A percentile compares a stretch with the other conserved stretches of the same genome.
phyloP scores from a whole-genome alignment of 1,140 invertebrate genomes.

The Drosophila albomicans region DNA sequence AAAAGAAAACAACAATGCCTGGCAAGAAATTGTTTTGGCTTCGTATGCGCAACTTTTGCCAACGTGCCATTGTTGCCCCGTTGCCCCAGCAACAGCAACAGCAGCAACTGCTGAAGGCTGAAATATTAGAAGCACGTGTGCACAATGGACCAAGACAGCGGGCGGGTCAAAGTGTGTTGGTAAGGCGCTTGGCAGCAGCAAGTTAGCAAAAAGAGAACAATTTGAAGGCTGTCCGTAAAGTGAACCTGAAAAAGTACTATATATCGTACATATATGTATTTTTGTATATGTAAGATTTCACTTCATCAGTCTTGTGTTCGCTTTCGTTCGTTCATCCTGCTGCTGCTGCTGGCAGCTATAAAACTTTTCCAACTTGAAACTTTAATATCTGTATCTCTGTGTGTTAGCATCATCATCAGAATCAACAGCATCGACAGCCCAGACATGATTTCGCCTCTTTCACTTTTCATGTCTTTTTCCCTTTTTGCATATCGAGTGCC shows the following conservation, averaged over 20 bases:
- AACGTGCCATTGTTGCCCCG: conserved; percentile 61
- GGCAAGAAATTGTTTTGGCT: conserved; percentile 73
- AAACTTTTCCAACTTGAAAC: conserved; percentile 46
- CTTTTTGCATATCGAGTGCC: conserved; percentile 9
- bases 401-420: too few species aligned
- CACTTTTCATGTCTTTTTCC: conserved; percentile 3
- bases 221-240: conserved; percentile 21
- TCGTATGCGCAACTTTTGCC: conserved; percentile 67
- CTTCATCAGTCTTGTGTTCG: conserved; percentile 29
- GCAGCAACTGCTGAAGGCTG: not conserved
- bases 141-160: not conserved
- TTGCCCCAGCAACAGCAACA: conserved; percentile 40
- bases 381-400: conserved; percentile 22
- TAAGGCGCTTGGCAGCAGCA: conserved; percentile 13
- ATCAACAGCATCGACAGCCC: conserved; percentile 20
- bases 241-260: conserved; percentile 20
- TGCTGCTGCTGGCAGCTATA: conserved; percentile 31
- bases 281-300: conserved; percentile 35
- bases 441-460: conserved; percentile 22
- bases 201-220: conserved; percentile 6
- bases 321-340: conserved; percentile 4
- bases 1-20: conserved; percentile 61
- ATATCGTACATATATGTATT: not conserved
- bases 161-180: conserved; percentile 19
- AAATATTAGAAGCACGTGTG: conserved; percentile 59